phyloP scores from a whole-genome alignment of 2,113 vertebrate genomes.

The Tetrax tetrax region DNA sequence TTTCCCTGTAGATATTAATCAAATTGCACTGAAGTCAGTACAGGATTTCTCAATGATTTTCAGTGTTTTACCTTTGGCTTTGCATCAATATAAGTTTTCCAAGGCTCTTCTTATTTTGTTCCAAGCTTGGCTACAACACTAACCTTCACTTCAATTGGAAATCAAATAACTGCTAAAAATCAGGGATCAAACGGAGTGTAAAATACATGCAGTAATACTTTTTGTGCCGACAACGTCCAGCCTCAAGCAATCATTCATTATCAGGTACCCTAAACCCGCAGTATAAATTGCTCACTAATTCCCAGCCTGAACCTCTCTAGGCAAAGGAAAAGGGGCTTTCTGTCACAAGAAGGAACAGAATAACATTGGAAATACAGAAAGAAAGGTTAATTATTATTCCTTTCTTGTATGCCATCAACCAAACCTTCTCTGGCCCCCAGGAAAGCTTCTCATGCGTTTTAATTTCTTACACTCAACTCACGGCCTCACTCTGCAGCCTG shows the following conservation, averaged over 20 bases:
- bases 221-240: background rate
- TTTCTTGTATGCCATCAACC: background rate
- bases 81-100: background rate
- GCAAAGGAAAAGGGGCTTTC: background rate
- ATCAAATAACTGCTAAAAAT: background rate
- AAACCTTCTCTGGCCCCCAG: background rate
- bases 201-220: background rate
- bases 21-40: background rate
- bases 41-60: background rate
- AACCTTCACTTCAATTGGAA: background rate
- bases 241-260: background rate
- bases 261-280: background rate
- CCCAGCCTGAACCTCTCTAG: background rate
- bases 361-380: background rate
- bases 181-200: background rate
- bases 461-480: background rate
- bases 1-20: background rate
- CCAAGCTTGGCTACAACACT: background rate
- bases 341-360: background rate
- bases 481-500: background rate
- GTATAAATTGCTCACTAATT: background rate
- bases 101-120: background rate
- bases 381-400: background rate
- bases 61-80: background rate
- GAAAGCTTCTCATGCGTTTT: background rate